These are phyloP conservation scores for Meiosimyza decipiens DNA, from an alignment of 2,888 invertebrate genomes.

Conservation along the genomic window DNA sequence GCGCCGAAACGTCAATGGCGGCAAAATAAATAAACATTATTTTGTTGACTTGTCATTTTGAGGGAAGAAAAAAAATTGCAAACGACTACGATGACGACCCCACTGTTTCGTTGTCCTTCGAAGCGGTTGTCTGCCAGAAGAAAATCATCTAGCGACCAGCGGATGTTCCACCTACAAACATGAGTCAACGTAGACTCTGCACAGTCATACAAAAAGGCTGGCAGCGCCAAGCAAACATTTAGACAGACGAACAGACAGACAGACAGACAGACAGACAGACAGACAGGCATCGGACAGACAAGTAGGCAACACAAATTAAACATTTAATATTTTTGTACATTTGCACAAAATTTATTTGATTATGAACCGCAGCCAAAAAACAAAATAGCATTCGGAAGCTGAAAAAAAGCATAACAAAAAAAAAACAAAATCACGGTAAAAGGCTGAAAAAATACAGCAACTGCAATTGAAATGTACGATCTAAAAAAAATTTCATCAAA, in stretches of 20 bases:
- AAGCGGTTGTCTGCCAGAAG: not conserved
- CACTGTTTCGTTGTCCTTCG: constrained; percentile 6
- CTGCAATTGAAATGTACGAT: not conserved
- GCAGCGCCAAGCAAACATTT: not conserved
- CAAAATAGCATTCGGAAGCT: constrained; percentile 21
- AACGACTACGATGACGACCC: constrained; percentile 4
- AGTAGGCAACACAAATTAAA: constrained; percentile 30
- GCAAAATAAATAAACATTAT: constrained; percentile 18
- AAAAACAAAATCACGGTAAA: not conserved
- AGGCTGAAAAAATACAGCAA: not conserved
- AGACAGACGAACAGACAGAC: not conserved
- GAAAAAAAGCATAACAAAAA: constrained; percentile 7
- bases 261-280: not conserved
- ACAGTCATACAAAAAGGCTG: no score
- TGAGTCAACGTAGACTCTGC: not conserved
- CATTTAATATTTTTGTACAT: constrained; percentile 37
- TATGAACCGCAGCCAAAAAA: constrained; percentile 30
- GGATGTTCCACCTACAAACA: constrained; percentile 2
- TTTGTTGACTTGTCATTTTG: constrained; percentile 9
- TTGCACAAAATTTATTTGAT: constrained; percentile 32
- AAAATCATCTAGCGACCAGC: constrained; percentile 6
- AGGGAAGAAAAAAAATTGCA: not conserved
- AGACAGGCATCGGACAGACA: not conserved
- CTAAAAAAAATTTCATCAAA: constrained; percentile 31
- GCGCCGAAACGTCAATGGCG: constrained; percentile 12